Evolutionary conservation across 2,113 vertebrate species (phyloP), one percentile per base, ranked within the genome.

Genomic region (Oreochromis spilurus): DNA sequence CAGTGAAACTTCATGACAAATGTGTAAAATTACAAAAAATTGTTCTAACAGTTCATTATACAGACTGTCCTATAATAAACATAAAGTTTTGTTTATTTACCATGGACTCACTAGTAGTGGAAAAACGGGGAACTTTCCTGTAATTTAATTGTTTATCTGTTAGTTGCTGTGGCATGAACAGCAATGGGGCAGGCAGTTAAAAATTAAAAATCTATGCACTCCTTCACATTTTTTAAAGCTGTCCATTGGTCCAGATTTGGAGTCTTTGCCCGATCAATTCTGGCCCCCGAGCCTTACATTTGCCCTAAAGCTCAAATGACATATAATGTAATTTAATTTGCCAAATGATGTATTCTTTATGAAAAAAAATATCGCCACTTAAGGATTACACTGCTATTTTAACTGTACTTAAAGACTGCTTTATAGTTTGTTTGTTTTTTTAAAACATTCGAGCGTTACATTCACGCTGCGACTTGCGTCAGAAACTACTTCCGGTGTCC

Each of bases 401-500:
- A 75, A 12, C 40, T 29, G 24, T 75, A 75, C 14, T 48, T 75
- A 10, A 72, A 26, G 40, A 17, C 40, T 45, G 21, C 2, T 45
- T 72, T 45, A 29, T 40, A 72, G 38, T 26, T 45, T 26, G 38
- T 72, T 26, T 14, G 31, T 19, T 34, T 34, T 7, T 62, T 26
- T 7, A 1, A 9, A 19, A 19, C n/a, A 17, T 9, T n/a, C 24
- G 16, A 19, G 9, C 14, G 40, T 31, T 12, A 57, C 81, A 60
- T 57, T 67, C n/a, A 29, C 9, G 10, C 6, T 12, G 12, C 58
- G 36, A 5, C 78, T 16, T 84, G 80, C 88, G 85, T 86, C 60
- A 72, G 55, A 14, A 78, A 86, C 54, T 82, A 11, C 88, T 92
- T 95, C 94, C 93, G 90, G 89, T 70, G 55, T 16, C 77, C 79